Percentiles rank a stretch among this genome's conserved stretches.
Conservation (phyloP, 2,888 invertebrate species). For the Acanthosoma haemorrhoidale region DNA sequence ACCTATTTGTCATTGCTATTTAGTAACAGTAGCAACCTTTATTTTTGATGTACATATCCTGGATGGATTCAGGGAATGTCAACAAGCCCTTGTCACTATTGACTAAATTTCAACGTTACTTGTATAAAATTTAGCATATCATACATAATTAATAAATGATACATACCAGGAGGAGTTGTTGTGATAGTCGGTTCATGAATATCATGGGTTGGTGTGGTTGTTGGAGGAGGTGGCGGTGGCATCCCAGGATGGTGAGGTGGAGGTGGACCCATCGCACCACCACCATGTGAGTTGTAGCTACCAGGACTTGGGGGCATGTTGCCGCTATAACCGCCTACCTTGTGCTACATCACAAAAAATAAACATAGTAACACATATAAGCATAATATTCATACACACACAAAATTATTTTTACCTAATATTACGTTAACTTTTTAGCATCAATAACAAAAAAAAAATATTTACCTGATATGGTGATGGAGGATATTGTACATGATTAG, state of each 20-base stretch:
- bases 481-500: constrained; percentile 49
- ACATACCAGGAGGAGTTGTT: constrained; percentile 55
- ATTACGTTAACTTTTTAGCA: too few relatives aligned
- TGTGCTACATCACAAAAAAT: constrained; percentile 53
- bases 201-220: constrained; percentile 44
- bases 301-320: constrained; percentile 58
- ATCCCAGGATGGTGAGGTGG: constrained; percentile 49
- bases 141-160: too few relatives aligned
- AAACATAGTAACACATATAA: constrained; percentile 8
- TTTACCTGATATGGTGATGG: constrained; percentile 48
- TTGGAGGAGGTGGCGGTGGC: constrained; percentile 54
- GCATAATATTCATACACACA: too few relatives aligned
- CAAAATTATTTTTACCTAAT: too few relatives aligned
- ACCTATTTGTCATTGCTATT: too few relatives aligned
- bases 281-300: constrained; percentile 45
- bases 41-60: too few relatives aligned
- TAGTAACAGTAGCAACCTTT: too few relatives aligned
- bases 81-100: too few relatives aligned
- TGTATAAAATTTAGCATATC: too few relatives aligned
- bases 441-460: too few relatives aligned
- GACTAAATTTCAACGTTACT: too few relatives aligned
- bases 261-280: constrained; percentile 54
- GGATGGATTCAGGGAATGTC: too few relatives aligned
- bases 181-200: constrained; percentile 55
- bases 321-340: constrained; percentile 52